These are phyloP conservation scores for Gymnoscelis rufifasciata DNA, from an alignment of 2,888 invertebrate species.

Conservation along the genomic window DNA sequence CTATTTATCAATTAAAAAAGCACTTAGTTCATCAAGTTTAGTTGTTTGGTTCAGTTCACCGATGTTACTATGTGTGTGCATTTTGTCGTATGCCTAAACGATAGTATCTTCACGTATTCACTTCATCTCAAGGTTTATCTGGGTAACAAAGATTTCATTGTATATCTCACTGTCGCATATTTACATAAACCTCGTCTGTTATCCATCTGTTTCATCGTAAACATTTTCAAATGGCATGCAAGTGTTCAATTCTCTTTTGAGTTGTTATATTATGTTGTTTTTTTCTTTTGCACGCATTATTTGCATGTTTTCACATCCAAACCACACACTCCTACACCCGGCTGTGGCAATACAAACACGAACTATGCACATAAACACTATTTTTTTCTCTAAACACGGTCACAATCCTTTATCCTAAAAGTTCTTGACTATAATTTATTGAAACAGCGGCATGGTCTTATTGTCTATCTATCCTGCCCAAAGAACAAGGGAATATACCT, in stretches of 20 bases:
- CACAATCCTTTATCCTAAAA: too few relatives aligned
- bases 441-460: too few relatives aligned
- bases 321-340: conserved; percentile 24
- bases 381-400: too few relatives aligned
- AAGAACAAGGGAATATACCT: too few relatives aligned
- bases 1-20: too few relatives aligned
- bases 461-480: too few relatives aligned
- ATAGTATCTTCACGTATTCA: conserved; percentile 5
- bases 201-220: conserved; percentile 14
- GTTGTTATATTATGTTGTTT: conserved; percentile 17
- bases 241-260: conserved; percentile 18
- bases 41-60: too few relatives aligned
- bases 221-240: conserved; percentile 20
- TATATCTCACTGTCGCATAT: conserved; percentile 9
- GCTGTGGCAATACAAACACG: conserved; percentile 12
- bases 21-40: too few relatives aligned
- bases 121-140: conserved; percentile 12
- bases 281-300: conserved; percentile 28
- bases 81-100: neutral
- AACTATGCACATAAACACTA: too few relatives aligned
- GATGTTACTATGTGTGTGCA: neutral
- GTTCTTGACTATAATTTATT: too few relatives aligned
- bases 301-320: conserved; percentile 27
- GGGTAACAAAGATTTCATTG: conserved; percentile 15
- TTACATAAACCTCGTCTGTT: conserved; percentile 6